These are phyloP conservation scores for Incurvaria masculella DNA, from an alignment of 2,888 invertebrate genomes.

Conservation along the genomic window DNA sequence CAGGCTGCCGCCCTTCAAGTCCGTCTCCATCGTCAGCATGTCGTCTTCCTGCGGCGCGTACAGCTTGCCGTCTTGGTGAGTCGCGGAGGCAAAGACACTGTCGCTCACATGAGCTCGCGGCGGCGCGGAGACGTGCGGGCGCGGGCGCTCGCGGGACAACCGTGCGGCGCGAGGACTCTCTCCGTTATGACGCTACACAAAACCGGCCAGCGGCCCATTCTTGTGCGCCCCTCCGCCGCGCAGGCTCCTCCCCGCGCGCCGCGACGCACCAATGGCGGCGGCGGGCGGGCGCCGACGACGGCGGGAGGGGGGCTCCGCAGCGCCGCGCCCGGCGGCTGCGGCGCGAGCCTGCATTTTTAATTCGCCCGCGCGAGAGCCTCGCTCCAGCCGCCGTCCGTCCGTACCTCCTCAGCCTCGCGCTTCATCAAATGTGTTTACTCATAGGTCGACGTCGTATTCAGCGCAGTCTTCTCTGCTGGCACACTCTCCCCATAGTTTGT, in stretches of 20 bases:
- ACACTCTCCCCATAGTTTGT: too few species aligned
- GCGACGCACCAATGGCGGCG: constrained; percentile 5
- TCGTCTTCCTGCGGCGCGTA: constrained; percentile 80
- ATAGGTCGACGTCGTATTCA: background rate
- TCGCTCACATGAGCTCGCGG: constrained; percentile 54
- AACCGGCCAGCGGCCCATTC: constrained; percentile 9
- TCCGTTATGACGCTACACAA: constrained; percentile 35
- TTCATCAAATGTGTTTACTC: background rate
- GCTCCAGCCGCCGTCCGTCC: constrained; percentile 6
- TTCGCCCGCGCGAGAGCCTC: constrained; percentile 42
- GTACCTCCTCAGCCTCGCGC: background rate
- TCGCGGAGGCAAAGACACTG: constrained; percentile 44
- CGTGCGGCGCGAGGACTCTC: constrained; percentile 50
- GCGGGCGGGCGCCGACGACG: constrained; percentile 11
- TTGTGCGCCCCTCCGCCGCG: constrained; percentile 26
- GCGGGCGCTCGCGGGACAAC: constrained; percentile 38
- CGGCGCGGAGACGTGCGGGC: constrained; percentile 26
- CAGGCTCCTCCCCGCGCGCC: constrained; percentile 10
- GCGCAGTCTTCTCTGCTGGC: too few species aligned
- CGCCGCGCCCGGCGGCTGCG: constrained; percentile 38
- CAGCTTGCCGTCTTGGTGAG: constrained; percentile 67
- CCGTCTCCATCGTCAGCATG: constrained; percentile 91
- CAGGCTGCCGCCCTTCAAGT: constrained; percentile 84
- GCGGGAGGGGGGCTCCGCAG: constrained; percentile 16
- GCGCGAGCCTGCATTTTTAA: constrained; percentile 51